These are phyloP conservation scores for Syndactyla subalaris DNA, from an alignment of 2,797 vertebrate genomes.

Conservation along the genomic window DNA sequence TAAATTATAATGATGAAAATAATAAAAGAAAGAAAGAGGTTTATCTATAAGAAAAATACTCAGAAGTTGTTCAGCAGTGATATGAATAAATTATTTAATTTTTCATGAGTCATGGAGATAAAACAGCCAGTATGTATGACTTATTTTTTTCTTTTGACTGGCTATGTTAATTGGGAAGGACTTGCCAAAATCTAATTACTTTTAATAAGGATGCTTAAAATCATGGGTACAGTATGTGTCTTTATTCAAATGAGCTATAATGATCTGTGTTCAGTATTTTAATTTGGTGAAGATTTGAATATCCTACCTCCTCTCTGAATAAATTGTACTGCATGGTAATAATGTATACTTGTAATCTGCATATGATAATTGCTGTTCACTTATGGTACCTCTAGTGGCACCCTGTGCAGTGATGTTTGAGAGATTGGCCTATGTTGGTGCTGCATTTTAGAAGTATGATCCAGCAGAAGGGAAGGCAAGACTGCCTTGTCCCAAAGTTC, in stretches of 20 bases:
- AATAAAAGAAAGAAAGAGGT: not conserved
- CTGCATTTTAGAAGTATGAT: not conserved
- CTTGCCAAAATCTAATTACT: slow-evolving; percentile 42
- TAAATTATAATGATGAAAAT: slow-evolving; percentile 25
- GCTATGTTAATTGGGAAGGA: slow-evolving; percentile 18
- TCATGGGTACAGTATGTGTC: not conserved
- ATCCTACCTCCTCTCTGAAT: not conserved
- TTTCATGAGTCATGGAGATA: not conserved
- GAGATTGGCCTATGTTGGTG: not conserved
- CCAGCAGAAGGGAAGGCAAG: not conserved
- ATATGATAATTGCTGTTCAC: not conserved
- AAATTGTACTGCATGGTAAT: not conserved
- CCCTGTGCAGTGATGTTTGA: not conserved
- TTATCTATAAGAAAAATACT: not conserved
- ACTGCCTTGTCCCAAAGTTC: not conserved
- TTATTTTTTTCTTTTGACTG: slow-evolving; percentile 20
- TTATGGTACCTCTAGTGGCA: not conserved
- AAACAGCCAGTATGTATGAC: not conserved
- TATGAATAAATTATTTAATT: not conserved
- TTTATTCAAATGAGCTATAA: slow-evolving; percentile 48
- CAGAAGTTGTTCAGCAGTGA: not conserved
- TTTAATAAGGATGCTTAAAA: slow-evolving; percentile 34
- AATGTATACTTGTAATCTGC: not conserved
- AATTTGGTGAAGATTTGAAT: slow-evolving; percentile 6
- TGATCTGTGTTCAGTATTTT: slow-evolving; percentile 23